phyloP scores from a whole-genome alignment of 2,113 vertebrate species.

The Rattus rattus region DNA sequence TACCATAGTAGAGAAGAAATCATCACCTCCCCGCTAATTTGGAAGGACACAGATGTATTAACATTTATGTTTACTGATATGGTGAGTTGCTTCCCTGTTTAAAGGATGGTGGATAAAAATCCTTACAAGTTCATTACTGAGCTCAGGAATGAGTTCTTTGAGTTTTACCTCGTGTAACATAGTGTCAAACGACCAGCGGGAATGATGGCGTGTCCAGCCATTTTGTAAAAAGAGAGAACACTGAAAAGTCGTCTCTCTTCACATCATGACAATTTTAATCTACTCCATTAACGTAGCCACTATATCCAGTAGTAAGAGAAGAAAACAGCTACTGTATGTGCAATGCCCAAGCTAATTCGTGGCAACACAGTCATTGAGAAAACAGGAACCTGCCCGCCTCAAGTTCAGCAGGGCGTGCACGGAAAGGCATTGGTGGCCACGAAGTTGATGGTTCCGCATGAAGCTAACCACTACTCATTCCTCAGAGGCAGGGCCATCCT shows the following conservation, averaged over 20 bases:
- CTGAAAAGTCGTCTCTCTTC: neutral
- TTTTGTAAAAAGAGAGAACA: neutral
- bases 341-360: neutral
- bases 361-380: neutral
- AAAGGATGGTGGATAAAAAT: neutral
- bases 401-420: neutral
- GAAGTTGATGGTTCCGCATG: neutral
- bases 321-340: neutral
- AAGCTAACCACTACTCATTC: neutral
- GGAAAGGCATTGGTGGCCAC: neutral
- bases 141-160: neutral
- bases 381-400: neutral
- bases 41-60: neutral
- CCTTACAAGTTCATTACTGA: neutral
- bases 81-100: neutral
- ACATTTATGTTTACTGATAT: neutral
- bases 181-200: neutral
- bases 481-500: neutral
- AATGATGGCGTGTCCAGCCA: neutral
- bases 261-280: neutral
- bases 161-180: neutral
- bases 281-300: neutral
- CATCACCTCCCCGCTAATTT: neutral
- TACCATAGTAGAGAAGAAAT: neutral
- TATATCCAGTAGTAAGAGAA: neutral